Evolutionary conservation across 2,797 vertebrate species (phyloP), one percentile per base, ranked within the genome.

Genomic region (Somateria mollissima): DNA sequence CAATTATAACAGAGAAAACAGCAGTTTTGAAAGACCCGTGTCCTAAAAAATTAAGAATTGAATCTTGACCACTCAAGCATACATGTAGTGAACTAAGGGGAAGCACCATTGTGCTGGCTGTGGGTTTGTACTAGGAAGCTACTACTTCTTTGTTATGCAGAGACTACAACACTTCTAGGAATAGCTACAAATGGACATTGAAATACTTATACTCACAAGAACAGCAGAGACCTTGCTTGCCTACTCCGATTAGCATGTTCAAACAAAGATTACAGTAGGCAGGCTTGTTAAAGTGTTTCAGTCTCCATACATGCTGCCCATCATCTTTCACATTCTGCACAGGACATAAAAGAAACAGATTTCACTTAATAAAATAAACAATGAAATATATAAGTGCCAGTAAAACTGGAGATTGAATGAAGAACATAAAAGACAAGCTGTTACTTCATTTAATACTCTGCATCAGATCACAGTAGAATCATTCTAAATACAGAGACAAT

Each of bases 241-340:
- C 99, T 91, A 99, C 98, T 11, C 99, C 99, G 0, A 99, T 98
- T 56, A 99, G 97, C 99, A 99, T 99, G 97, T 99, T 99, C 96
- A 99, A 97, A 94, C 99, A 99, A 92, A 99, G 98, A 97, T 99
- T 99, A 89, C 99, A 99, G 98, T 99, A 99, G 53, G 99, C 99
- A 43, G 99, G 99, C 90, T 99, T 99, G 98, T 99, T 99, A 97
- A 99, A 99, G 97, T 99, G 99, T 93, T 99, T 99, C 97, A 99
- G 98, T 80, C 99, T 97, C 99, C 99, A 99, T 96, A 99, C 98
- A 16, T 99, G 99, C 86, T 99, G 99, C 47, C 99, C 99, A 20
- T 99, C 99, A 85, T 99, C 99, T 94, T 99, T 99, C 34, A 99
- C 99, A 75, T 99, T 99, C 99, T 99, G 98, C 84, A 91, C 2